Base-by-base conservation (phyloP, 30 jellyfish, hydroid and myxozoan genomes). In the Turritopsis dohrnii region DNA sequence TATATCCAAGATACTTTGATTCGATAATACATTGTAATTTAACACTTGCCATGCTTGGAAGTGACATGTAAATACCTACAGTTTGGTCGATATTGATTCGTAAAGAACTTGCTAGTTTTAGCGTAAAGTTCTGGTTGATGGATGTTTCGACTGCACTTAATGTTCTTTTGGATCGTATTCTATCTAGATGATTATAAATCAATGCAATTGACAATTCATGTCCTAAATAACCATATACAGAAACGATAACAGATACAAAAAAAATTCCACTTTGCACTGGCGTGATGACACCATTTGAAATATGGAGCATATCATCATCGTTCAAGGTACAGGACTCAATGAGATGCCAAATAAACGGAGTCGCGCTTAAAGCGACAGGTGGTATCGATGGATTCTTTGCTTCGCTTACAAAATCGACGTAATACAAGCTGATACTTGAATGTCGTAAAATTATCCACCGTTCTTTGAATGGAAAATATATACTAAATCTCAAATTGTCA, bases 31-130 rank as follows among this genome's bases (percentile, higher is more conserved):
- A 69, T 69, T 69, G 28, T 23, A 27, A 23, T 69, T 69, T 23
- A 7, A 19, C 28, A n/a, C 19, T 27, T n/a, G 30, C 28, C 9
- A 17, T 19, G 16, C 28, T 27, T 9, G 77, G 77, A n/a, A 69
- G 31, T 7, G 31, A 27, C 28, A 69, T 23, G 30, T 69, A 69
- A 69, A 69, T n/a, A n/a, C 77, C 77, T n/a, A 69, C 28, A n/a
- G 77, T 23, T 69, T 69, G 77, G 0, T 69, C 77, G 19, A 27
- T 69, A 69, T 69, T 27, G 77, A 69, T 69, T n/a, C 77, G 77
- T 1, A 69, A 0, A 9, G 77, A 69, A 69, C 77, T 69, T 19
- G 77, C 77, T 27, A 69, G 30, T 27, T 69, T 69, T 7, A 69
- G 77, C 31, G 77, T 69, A 69, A 7, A 69, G 28, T n/a, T 69